Evolutionary conservation across 92 coral and sea anemone species (phyloP).

Genomic region (Hydrozoanthus gracilis): DNA sequence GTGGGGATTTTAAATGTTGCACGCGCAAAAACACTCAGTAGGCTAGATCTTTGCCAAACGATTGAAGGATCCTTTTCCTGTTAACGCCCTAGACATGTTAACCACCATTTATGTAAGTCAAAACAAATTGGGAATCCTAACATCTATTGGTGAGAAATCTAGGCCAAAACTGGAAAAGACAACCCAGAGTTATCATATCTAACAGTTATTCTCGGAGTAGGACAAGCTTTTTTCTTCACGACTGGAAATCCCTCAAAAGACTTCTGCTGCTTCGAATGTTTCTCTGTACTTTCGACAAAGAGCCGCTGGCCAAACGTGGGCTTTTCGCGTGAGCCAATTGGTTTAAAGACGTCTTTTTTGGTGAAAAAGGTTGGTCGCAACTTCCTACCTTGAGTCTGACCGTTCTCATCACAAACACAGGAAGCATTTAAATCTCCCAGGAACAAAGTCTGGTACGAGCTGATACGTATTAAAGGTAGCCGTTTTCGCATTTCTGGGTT

Average conservation of each 20-base stretch:
- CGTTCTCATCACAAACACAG: conserved; percentile 10
- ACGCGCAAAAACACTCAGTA: too few relatives aligned
- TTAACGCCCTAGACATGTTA: too few relatives aligned
- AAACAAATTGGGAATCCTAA: too few relatives aligned
- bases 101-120: too few relatives aligned
- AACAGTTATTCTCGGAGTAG: neutral
- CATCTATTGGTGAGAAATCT: neutral
- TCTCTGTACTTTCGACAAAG: conserved; percentile 15
- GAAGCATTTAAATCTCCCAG: conserved; percentile 19
- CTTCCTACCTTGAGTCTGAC: neutral
- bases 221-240: neutral
- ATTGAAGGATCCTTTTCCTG: too few relatives aligned
- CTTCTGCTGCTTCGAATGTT: neutral
- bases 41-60: too few relatives aligned
- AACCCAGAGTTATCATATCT: neutral
- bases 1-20: too few relatives aligned
- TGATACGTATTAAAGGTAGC: conserved; percentile 72
- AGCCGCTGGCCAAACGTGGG: conserved; percentile 77
- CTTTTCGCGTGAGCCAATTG: conserved; percentile 56
- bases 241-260: neutral
- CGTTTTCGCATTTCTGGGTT: conserved; percentile 38
- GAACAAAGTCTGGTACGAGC: conserved; percentile 70
- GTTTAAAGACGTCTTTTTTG: conserved; percentile 74
- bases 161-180: conserved; percentile 36
- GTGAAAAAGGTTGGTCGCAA: conserved; percentile 75